Conservation (phyloP, 2,888 invertebrate species). For the Drosophila anomalipes region DNA sequence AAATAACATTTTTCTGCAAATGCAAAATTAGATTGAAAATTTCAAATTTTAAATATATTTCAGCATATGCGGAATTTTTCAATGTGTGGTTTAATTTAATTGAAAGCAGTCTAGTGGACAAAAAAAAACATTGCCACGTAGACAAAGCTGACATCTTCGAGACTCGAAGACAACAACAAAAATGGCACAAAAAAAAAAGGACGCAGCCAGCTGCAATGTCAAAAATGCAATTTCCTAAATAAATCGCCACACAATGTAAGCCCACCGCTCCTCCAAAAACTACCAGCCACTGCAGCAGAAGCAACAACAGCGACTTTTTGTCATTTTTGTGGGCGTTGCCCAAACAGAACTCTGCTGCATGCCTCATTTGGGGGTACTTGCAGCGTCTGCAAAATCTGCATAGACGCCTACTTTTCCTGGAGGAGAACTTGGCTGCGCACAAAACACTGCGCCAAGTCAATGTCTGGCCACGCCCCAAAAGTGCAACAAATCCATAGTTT, state of each 20-base stretch:
- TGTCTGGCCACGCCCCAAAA: conserved; percentile 62
- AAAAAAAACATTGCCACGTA: conserved; percentile 27
- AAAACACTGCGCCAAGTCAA: conserved; percentile 53
- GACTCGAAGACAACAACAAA: conserved; percentile 15
- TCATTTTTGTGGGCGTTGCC: conserved; percentile 72
- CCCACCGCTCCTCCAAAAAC: conserved; percentile 21
- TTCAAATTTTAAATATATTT: background rate
- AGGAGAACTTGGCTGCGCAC: conserved; percentile 75
- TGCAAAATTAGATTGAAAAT: background rate
- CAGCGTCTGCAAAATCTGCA: conserved; percentile 80
- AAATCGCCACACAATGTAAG: conserved; percentile 39
- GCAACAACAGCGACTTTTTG: conserved; percentile 41
- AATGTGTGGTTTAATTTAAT: conserved; percentile 49
- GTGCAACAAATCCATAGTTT: conserved; percentile 42
- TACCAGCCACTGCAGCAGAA: conserved; percentile 8
- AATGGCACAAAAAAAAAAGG: conserved; percentile 4
- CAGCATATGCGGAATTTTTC: conserved; percentile 18
- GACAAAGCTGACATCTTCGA: conserved; percentile 46
- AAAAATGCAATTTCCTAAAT: conserved; percentile 68
- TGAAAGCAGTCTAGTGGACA: conserved; percentile 20
- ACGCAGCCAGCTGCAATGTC: conserved; percentile 49
- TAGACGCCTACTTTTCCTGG: conserved; percentile 61
- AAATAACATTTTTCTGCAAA: background rate
- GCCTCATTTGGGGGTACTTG: conserved; percentile 45
- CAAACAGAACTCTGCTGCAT: conserved; percentile 19